Conservation (phyloP, 2,888 invertebrate genomes). For the Eupithecia centaureata region DNA sequence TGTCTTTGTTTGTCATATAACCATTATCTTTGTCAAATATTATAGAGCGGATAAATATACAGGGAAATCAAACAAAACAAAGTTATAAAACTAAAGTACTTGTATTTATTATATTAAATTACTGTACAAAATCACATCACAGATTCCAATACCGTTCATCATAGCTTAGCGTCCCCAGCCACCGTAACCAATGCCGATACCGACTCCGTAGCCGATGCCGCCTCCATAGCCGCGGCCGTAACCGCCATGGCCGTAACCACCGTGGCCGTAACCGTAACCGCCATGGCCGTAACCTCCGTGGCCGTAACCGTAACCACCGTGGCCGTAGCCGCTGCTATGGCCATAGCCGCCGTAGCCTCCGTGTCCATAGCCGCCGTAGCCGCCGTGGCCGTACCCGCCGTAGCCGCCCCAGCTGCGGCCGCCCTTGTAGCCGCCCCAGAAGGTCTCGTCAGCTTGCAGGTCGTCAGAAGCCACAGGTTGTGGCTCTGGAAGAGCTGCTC, state of each 20-base stretch:
- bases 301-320: conserved; percentile 28
- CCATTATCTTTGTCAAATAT: not conserved
- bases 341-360: conserved; percentile 37
- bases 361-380: conserved; percentile 27
- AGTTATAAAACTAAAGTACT: not conserved
- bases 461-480: conserved; percentile 38
- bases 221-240: conserved; percentile 38
- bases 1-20: not conserved
- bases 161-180: conserved; percentile 38
- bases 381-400: conserved; percentile 27
- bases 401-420: conserved; percentile 36
- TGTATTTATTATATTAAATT: conserved; percentile 19
- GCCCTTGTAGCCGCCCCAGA: conserved; percentile 30
- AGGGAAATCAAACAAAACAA: not conserved
- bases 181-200: conserved; percentile 27
- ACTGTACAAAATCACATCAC: conserved; percentile 41
- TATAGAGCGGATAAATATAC: not conserved
- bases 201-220: conserved; percentile 19
- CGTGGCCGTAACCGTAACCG: conserved; percentile 30
- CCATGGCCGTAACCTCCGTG: conserved; percentile 21
- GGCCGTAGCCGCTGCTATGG: conserved; percentile 34
- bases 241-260: conserved; percentile 36
- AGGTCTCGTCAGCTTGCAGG: conserved; percentile 46
- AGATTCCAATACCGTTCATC: conserved; percentile 43
- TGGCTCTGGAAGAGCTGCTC: conserved; percentile 51